A percentile compares a stretch with the other conserved stretches of the same genome.
phyloP scores from a whole-genome alignment of 1,140 invertebrate genomes.

The Panulirus ornatus region DNA sequence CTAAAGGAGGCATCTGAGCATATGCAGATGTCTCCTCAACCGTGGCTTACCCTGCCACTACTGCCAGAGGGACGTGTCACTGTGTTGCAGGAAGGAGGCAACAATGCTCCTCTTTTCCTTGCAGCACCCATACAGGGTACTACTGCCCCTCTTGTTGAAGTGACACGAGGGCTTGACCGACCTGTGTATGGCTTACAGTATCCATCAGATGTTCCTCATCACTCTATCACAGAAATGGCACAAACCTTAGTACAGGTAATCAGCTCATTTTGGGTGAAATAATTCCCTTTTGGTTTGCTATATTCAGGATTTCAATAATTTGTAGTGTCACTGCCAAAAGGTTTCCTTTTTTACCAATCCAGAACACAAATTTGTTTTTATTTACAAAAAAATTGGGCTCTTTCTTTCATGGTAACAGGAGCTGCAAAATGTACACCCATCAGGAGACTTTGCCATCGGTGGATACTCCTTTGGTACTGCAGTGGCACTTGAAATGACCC shows the following conservation, averaged over 20 bases:
- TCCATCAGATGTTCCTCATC: conserved; percentile 85
- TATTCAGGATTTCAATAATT: too few relatives aligned
- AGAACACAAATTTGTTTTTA: conserved; percentile 76
- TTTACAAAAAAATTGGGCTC: background rate
- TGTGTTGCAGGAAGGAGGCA: conserved; percentile 6
- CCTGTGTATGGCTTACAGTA: conserved; percentile 95
- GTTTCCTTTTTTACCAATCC: too few relatives aligned
- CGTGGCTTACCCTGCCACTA: conserved; percentile 44
- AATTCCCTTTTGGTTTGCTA: too few relatives aligned
- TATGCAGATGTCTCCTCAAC: background rate
- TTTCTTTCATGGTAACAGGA: conserved; percentile 81
- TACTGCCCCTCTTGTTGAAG: conserved; percentile 83
- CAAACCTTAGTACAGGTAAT: conserved; percentile 85
- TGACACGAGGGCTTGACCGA: conserved; percentile 85
- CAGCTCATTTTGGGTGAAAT: background rate
- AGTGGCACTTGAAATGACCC: conserved; percentile 95
- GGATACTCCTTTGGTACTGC: conserved; percentile 97
- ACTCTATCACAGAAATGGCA: conserved; percentile 87
- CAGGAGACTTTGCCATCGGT: conserved; percentile 90
- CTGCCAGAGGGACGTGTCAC: conserved; percentile 14
- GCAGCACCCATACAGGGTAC: conserved; percentile 96
- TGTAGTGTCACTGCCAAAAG: too few relatives aligned
- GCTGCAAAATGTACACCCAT: conserved; percentile 87
- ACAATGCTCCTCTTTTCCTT: conserved; percentile 83
- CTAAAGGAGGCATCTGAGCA: background rate